Evolutionary conservation across 2,888 invertebrate genomes (phyloP).

Genomic region (Microctonus hyperodae): DNA sequence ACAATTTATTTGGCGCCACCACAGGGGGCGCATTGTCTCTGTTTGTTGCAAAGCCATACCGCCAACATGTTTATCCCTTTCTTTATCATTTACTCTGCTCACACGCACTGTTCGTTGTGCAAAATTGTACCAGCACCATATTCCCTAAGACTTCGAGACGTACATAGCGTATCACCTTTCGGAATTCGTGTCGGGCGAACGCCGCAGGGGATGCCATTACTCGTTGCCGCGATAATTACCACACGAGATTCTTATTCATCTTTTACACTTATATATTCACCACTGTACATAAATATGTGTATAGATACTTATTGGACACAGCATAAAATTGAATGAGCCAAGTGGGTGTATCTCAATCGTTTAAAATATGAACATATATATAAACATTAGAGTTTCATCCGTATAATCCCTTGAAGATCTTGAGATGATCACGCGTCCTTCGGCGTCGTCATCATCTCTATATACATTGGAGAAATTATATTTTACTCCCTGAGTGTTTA

Average conservation of each 20-base stretch:
- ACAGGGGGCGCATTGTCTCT: conserved; percentile 55
- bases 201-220: conserved; percentile 51
- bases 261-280: background rate
- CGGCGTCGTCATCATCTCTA: conserved; percentile 29
- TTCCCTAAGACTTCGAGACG: conserved; percentile 38
- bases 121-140: conserved; percentile 11
- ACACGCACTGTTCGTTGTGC: conserved; percentile 8
- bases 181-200: conserved; percentile 56
- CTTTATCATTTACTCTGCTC: conserved; percentile 11
- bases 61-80: conserved; percentile 31
- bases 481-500: conserved; percentile 50
- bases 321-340: background rate
- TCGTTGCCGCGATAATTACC: conserved; percentile 54
- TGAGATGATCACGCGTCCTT: conserved; percentile 26
- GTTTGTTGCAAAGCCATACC: conserved; percentile 44
- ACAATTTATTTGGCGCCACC: conserved; percentile 55
- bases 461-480: conserved; percentile 23
- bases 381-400: background rate
- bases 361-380: conserved; percentile 1
- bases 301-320: background rate
- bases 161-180: conserved; percentile 55
- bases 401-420: conserved; percentile 23
- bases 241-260: conserved; percentile 48
- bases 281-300: background rate
- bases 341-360: conserved; percentile 21